Percentiles rank a stretch among this genome's conserved stretches.
phyloP scores from a whole-genome alignment of 2,797 vertebrate genomes.

The Carduelis carduelis region DNA sequence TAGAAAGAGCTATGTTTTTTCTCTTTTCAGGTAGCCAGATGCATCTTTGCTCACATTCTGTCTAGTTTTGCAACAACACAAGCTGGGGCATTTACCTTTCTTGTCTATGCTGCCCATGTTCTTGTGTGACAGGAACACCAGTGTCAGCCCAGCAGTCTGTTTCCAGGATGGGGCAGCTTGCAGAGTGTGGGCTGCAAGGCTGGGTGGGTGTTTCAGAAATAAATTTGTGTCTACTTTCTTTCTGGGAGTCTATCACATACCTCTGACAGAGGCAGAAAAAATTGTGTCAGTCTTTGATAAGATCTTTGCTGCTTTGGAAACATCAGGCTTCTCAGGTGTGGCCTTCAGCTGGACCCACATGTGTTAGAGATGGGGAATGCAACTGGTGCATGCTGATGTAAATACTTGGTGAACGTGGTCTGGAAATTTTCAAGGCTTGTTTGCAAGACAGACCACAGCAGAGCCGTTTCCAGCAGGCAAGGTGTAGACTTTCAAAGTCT shows the following conservation, averaged over 20 bases:
- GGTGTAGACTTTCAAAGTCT: conserved; percentile 7
- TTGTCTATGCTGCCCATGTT: background rate
- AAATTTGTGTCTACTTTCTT: background rate
- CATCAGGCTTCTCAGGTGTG: background rate
- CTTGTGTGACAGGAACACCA: background rate
- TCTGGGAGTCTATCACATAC: background rate
- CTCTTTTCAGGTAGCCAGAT: background rate
- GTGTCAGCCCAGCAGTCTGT: background rate
- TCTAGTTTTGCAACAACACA: background rate
- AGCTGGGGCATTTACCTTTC: background rate
- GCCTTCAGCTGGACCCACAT: background rate
- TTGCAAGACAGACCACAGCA: conserved; percentile 5
- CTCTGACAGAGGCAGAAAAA: background rate
- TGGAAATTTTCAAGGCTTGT: conserved; percentile 19
- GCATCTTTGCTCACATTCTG: background rate
- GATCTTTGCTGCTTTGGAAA: background rate
- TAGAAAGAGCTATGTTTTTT: background rate
- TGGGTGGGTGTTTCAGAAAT: background rate
- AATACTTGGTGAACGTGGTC: background rate
- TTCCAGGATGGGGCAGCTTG: background rate
- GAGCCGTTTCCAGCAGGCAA: conserved; percentile 20
- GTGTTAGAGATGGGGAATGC: background rate
- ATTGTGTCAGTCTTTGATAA: background rate
- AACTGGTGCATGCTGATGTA: background rate
- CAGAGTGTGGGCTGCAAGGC: background rate